These are phyloP conservation scores for Ferdinandea cuprea DNA, from an alignment of 2,888 invertebrate genomes.

Conservation along the genomic window DNA sequence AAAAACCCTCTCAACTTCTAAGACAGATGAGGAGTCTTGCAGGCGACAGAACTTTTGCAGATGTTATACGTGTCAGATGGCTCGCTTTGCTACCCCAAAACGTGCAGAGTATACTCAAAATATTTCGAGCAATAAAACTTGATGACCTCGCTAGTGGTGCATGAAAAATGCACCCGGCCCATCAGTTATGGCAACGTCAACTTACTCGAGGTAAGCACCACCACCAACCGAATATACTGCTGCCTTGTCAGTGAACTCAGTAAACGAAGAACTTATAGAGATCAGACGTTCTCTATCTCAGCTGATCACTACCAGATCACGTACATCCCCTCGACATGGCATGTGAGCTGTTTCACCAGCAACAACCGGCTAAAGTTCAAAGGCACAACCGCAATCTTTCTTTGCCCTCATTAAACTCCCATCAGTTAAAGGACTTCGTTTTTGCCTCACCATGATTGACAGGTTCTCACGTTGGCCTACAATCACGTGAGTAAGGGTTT, in stretches of 20 bases:
- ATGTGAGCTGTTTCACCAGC: too few relatives aligned
- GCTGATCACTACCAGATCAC: not conserved
- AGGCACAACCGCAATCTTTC: too few relatives aligned
- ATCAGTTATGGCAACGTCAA: not conserved
- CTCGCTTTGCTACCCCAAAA: constrained; percentile 3
- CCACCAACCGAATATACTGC: not conserved
- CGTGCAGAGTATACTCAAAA: not conserved
- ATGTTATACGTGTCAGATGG: constrained; percentile 6
- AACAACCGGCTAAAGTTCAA: too few relatives aligned
- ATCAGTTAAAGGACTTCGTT: too few relatives aligned
- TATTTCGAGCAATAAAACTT: constrained; percentile 3
- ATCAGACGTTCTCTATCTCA: not conserved
- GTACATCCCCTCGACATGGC: too few relatives aligned
- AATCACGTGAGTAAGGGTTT: too few relatives aligned
- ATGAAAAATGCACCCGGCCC: not conserved
- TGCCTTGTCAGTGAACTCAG: not conserved
- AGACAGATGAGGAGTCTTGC: too few relatives aligned
- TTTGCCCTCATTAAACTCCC: too few relatives aligned
- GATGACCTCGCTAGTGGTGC: not conserved
- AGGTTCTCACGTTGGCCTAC: too few relatives aligned
- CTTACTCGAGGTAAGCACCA: not conserved
- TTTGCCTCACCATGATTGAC: too few relatives aligned
- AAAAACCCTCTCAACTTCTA: not conserved
- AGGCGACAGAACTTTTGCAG: constrained; percentile 1
- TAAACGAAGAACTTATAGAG: not conserved